Conservation (phyloP, 1,140 invertebrate species). For the Heterodera schachtii region DNA sequence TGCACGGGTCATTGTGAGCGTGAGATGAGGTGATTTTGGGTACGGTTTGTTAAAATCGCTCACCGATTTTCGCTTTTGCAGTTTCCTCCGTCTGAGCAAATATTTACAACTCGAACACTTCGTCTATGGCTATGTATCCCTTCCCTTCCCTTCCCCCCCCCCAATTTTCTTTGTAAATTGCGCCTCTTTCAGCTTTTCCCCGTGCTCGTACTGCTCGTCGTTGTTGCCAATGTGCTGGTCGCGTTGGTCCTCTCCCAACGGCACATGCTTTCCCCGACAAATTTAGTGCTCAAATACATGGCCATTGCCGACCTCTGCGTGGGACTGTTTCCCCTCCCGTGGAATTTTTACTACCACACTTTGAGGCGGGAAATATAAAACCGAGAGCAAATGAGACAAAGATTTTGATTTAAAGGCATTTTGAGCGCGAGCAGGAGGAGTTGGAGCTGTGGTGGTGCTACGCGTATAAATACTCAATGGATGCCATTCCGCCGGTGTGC, state of each 20-base stretch:
- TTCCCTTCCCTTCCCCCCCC: background rate
- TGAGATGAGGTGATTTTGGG: constrained; percentile 6
- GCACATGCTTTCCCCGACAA: constrained; percentile 64
- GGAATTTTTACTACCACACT: constrained; percentile 64
- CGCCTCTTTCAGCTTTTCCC: constrained; percentile 56
- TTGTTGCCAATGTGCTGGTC: constrained; percentile 60
- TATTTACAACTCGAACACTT: constrained; percentile 46
- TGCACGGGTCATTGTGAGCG: constrained; percentile 30
- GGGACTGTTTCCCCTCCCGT: constrained; percentile 61
- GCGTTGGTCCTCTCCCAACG: constrained; percentile 61
- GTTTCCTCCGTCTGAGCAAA: constrained; percentile 43
- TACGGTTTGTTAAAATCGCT: background rate
- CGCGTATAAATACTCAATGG: constrained; percentile 63
- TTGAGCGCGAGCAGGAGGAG: constrained; percentile 46
- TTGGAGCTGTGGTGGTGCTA: constrained; percentile 64
- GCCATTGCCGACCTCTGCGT: constrained; percentile 63
- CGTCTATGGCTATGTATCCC: constrained; percentile 47
- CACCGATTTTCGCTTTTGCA: background rate
- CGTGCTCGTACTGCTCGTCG: constrained; percentile 56
- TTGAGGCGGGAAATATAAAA: constrained; percentile 42
- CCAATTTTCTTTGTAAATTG: constrained; percentile 8
- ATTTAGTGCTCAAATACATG: constrained; percentile 65
- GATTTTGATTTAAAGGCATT: constrained; percentile 42
- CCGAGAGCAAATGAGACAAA: background rate
- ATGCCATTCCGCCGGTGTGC: constrained; percentile 58